These are phyloP conservation scores for Trichogramma pretiosum DNA, from an alignment of 1,140 invertebrate genomes.

Conservation along the genomic window DNA sequence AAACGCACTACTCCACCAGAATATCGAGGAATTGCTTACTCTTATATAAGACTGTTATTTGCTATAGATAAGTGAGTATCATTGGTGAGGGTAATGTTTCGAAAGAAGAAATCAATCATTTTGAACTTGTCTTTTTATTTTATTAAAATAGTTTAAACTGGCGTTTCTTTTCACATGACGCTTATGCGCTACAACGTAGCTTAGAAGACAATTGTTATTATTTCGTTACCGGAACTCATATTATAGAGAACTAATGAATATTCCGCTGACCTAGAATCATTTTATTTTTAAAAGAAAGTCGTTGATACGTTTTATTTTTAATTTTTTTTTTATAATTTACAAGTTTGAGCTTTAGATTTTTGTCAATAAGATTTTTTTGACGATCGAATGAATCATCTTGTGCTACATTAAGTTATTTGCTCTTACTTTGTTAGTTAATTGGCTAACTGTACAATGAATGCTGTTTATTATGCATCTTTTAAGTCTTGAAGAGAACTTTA, in stretches of 20 bases:
- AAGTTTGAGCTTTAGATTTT: too few species aligned
- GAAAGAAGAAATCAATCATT: constrained; percentile 2
- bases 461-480: constrained; percentile 7
- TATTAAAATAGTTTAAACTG: constrained; percentile 5
- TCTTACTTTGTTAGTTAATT: constrained; percentile 6
- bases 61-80: constrained; percentile 12
- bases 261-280: too few species aligned
- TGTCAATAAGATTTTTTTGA: too few species aligned
- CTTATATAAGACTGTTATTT: constrained; percentile 16
- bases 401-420: constrained; percentile 1
- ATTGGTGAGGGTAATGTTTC: constrained; percentile 4
- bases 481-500: constrained; percentile 6
- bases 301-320: constrained; percentile 1
- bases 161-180: constrained; percentile 3
- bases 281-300: constrained; percentile 1
- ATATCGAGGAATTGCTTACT: constrained; percentile 4
- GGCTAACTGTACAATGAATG: constrained; percentile 13
- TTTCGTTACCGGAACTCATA: constrained; percentile 7
- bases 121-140: constrained; percentile 14
- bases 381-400: too few species aligned
- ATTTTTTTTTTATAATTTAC: constrained; percentile 1
- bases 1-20: not conserved
- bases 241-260: constrained; percentile 1
- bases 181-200: constrained; percentile 8
- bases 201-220: not conserved